Evolutionary conservation across 2,797 vertebrate species (phyloP).

Genomic region (Channa striata): DNA sequence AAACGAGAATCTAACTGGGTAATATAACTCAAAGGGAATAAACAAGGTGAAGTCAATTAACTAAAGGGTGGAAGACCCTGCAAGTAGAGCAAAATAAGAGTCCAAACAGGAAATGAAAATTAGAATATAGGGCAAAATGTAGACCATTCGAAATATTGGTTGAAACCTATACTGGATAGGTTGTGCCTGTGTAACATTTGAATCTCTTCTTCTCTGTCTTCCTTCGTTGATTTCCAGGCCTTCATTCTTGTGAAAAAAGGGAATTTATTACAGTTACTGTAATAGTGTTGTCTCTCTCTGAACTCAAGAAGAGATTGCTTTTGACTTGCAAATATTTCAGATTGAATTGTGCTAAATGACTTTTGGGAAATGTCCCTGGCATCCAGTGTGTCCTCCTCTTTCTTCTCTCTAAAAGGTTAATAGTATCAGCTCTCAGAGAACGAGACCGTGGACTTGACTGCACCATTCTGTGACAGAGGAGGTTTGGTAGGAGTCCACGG

Average conservation of each 20-base stretch:
- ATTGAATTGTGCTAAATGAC: conserved; percentile 68
- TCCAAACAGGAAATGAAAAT: too few species aligned
- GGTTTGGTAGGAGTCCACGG: conserved; percentile 9
- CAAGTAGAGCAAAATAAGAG: too few species aligned
- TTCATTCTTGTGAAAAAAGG: conserved; percentile 17
- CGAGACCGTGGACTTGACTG: conserved; percentile 51
- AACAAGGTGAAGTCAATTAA: too few species aligned
- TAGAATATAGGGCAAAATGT: too few species aligned
- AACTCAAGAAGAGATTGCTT: conserved; percentile 55
- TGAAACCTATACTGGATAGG: conserved; percentile 53
- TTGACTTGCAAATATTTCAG: conserved; percentile 79
- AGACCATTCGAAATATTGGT: conserved; percentile 56
- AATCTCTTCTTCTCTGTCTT: conserved; percentile 35
- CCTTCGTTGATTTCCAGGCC: conserved; percentile 9
- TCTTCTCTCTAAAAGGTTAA: conserved; percentile 74
- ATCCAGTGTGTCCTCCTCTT: conserved; percentile 51
- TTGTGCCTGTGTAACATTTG: conserved; percentile 40
- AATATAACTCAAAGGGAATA: too few species aligned
- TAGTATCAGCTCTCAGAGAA: conserved; percentile 59
- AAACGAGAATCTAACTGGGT: too few species aligned
- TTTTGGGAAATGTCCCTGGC: conserved; percentile 66
- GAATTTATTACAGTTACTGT: conserved; percentile 57
- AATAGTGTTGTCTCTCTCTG: conserved; percentile 66
- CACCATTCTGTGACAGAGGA: conserved; percentile 30
- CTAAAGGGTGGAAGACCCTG: too few species aligned